Evolutionary conservation across 2,888 invertebrate genomes (phyloP), one percentile per base, ranked within the genome.

Genomic region (Opisthograptis luteolata): DNA sequence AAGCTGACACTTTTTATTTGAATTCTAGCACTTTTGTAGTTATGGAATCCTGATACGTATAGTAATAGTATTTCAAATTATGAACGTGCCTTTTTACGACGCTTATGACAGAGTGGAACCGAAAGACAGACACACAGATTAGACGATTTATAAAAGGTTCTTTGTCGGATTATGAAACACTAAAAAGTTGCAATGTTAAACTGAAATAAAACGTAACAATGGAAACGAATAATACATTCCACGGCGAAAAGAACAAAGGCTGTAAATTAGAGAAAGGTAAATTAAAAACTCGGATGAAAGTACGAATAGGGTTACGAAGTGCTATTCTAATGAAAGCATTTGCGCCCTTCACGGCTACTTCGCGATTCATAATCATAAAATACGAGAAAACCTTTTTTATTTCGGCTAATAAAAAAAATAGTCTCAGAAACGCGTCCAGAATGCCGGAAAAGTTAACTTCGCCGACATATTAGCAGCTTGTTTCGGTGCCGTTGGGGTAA

Each of bases 201-300:
- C 48, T 15, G 27, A 46, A 52, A 54, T 34, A 43, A 42, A 53
- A 55, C 36, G 47, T 28, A 22, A 57, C 40, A 62, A 53, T 59
- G 47, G 41, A 42, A 59, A 57, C 45, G 56, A 40, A 40, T 57
- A 57, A 57, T 42, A 62, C 55, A 57, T 55, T 59, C 47, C 48
- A 31, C 30, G 9, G 9, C 44, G 41, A 19, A 41, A 55, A 46
- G 53, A 62, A 62, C 61, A 62, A 62, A 57, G 44, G 54, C 46
- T 57, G 59, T 62, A 59, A 62, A 59, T 62, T 62, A 59, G 51
- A 59, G 59, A 57, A 59, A 57, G 62, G 59, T 59, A 59, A 55
- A 62, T 62, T 59, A 62, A 62, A 60, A 62, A 59, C 55, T 62
- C 25, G 50, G 57, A 54, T 57, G 50, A 51, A 59, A 59, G 51